Evolutionary conservation across 2,797 vertebrate species (phyloP), one percentile per base, ranked within the genome.

Genomic region (Scleropages formosus): DNA sequence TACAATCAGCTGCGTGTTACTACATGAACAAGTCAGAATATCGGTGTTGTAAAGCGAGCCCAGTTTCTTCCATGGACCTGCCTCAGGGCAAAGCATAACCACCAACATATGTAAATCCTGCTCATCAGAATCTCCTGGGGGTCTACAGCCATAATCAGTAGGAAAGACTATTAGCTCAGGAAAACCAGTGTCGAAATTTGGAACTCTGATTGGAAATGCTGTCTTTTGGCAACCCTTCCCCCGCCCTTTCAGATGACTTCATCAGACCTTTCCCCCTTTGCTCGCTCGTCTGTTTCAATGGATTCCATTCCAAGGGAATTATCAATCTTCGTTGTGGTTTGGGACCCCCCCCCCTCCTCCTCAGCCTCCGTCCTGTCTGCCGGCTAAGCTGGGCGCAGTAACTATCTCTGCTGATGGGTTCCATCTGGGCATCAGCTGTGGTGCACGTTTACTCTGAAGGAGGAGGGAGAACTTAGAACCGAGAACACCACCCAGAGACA

Each of bases 361-460:
- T 31, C 75, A 39, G 68, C 73, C 61, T 58, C 79, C 73, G 79
- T 47, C 80, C 83, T 13, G 6, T 66, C 12, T 62, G 18, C 49
- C 64, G 60, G 49, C 75, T 60, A 80, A 78, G 77, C 0, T 0
- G 53, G 15, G 70, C 44, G 61, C 73, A 76, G 39, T 51, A 46
- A 77, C 81, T 80, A 82, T 79, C 79, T 74, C 76, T 78, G 83
- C 72, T 88, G 86, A 88, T 86, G 79, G 56, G 27, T 87, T 85
- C 85, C 87, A 89, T 85, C 83, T 86, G 86, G 74, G 75, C 39
- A 74, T 69, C 9, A 58, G 75, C 63, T 63, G 70, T 46, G 44
- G 47, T 53, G 51, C 16, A 68, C 46, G 75, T 72, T 49, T 74
- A 69, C 51, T 49, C 70, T 61, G 18, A 61, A 16, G 51, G 26